Evolutionary conservation across 2,113 vertebrate genomes (phyloP), one percentile per base, ranked within the genome.

Genomic region (Lepus europaeus): DNA sequence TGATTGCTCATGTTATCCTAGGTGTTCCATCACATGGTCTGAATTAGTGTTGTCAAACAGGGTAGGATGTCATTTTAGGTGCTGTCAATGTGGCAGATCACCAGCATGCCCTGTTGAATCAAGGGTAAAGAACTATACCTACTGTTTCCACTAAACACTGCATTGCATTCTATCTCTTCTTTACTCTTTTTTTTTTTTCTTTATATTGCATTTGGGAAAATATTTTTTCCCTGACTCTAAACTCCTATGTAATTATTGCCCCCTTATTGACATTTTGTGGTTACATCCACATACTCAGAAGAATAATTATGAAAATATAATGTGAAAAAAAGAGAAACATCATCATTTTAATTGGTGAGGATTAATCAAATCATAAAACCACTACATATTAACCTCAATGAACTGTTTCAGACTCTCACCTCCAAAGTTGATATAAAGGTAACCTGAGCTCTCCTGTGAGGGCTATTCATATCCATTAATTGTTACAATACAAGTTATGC

Each of bases 401-500:
- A 97, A 97, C 97, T 98, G 95, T 97, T 98, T 96, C 96, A 97
- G 95, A 97, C 85, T 97, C 96, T 98, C 98, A 98, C 98, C 98
- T 98, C 98, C 96, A 98, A 98, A 98, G 97, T 36, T 98, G 97
- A 98, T 97, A 96, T 96, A 97, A 98, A 98, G 97, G 98, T 98
- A 98, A 98, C 97, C 95, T 0, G 22, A 98, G 96, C 97, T 97
- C 96, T 98, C 98, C 91, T 95, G 95, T 90, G 98, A 98, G 98
- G 94, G 96, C 98, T 97, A 97, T 98, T 98, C 97, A 97, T 97
- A 98, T 96, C 98, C 97, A 98, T 98, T 99, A 98, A 98, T 98
- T 98, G 98, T 97, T 98, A 98, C 97, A 98, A 97, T 98, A 96
- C 96, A 97, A 98, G 98, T 97, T 90, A 97, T 95, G 80, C 79